Evolutionary conservation across 1,140 invertebrate genomes (phyloP).

Genomic region (Brachionus manjavacas): DNA sequence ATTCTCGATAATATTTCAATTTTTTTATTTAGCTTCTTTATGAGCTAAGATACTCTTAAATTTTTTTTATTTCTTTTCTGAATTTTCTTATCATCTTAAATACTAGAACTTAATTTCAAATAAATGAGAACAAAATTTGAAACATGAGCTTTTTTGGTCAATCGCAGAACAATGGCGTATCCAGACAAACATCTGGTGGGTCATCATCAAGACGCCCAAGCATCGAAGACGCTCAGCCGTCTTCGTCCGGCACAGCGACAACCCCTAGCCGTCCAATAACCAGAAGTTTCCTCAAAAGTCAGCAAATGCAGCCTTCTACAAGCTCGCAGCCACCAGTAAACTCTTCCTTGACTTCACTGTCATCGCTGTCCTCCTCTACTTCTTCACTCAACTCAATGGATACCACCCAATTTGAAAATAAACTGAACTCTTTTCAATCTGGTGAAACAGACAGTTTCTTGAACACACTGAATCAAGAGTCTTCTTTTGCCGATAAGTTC

Average conservation of each 20-base stretch:
- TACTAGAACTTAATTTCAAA: background rate
- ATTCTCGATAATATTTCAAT: conserved; percentile 24
- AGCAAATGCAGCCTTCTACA: background rate
- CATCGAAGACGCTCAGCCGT: background rate
- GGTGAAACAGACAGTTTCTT: background rate
- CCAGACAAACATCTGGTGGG: background rate
- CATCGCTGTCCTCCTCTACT: conserved; percentile 1
- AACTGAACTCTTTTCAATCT: background rate
- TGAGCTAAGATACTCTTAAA: background rate
- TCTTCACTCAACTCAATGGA: conserved; percentile 17
- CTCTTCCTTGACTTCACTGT: background rate
- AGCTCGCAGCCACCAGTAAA: background rate
- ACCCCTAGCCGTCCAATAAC: background rate
- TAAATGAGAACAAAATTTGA: background rate
- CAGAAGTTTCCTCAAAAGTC: background rate
- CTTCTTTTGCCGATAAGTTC: background rate
- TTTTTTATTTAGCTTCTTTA: background rate
- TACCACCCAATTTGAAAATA: background rate
- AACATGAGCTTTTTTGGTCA: conserved; percentile 8
- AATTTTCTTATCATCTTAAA: background rate
- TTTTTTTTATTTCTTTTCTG: background rate
- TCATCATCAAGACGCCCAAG: background rate
- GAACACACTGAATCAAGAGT: background rate
- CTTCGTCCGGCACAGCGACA: background rate
- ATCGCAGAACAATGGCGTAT: background rate